Evolutionary conservation across 2,113 vertebrate genomes (phyloP).

Genomic region (Mesitornis unicolor): DNA sequence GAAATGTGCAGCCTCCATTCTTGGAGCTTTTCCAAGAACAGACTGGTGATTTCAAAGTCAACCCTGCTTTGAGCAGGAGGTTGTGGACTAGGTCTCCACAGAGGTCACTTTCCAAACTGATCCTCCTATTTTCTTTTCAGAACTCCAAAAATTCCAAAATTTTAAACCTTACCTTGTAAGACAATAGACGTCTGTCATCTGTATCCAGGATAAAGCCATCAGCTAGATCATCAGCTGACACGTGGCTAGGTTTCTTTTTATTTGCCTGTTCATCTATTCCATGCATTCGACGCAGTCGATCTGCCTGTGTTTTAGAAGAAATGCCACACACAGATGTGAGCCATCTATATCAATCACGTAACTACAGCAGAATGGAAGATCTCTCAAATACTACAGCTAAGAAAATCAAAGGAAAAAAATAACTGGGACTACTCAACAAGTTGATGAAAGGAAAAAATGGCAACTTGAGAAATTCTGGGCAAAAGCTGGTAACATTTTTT

Average conservation of each 20-base stretch:
- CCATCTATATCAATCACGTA: background rate
- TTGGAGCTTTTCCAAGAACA: background rate
- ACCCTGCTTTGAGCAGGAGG: background rate
- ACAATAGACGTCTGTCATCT: conserved; percentile 81
- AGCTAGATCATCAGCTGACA: conserved; percentile 90
- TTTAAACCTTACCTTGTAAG: conserved; percentile 79
- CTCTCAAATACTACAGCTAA: background rate
- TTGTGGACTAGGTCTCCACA: background rate
- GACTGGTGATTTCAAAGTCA: background rate
- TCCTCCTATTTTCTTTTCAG: background rate
- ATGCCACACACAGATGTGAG: background rate
- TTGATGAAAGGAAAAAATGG: background rate
- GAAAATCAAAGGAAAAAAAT: background rate
- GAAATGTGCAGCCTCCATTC: background rate
- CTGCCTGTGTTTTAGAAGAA: conserved; percentile 74
- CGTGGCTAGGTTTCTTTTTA: conserved; percentile 66
- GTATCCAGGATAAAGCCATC: conserved; percentile 89
- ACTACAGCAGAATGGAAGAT: background rate
- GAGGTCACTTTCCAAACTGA: background rate
- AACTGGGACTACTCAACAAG: background rate
- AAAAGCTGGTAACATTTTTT: background rate
- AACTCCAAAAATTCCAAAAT: background rate
- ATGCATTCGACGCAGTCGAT: conserved; percentile 88
- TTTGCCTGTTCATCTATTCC: conserved; percentile 70
- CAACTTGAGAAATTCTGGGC: background rate